Evolutionary conservation across 2,113 vertebrate species (phyloP).

Genomic region (Callopanchax toddi): DNA sequence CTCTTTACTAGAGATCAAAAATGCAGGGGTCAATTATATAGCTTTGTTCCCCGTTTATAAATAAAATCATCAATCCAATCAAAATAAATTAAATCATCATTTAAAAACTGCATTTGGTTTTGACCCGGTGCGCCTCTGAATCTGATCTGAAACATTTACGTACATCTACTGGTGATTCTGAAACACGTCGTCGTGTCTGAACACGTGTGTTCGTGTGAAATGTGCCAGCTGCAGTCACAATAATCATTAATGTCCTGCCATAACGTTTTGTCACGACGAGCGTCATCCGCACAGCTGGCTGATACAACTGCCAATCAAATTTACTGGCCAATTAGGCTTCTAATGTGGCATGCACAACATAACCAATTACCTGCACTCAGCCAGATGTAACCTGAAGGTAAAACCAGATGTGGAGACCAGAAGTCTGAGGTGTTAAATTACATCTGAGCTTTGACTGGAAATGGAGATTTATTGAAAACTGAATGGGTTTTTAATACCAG

Average conservation of each 20-base stretch:
- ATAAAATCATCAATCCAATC: no score
- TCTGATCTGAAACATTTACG: no score
- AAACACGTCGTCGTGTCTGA: background rate
- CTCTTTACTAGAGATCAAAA: no score
- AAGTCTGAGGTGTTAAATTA: slow-evolving; percentile 22
- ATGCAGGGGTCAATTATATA: no score
- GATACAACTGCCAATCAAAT: slow-evolving; percentile 50
- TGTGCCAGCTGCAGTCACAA: slow-evolving; percentile 34
- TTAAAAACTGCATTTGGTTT: no score
- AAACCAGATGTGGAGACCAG: slow-evolving; percentile 51
- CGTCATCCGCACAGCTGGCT: slow-evolving; percentile 50
- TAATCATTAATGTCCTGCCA: slow-evolving; percentile 13
- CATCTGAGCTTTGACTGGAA: slow-evolving; percentile 16
- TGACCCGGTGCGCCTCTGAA: no score
- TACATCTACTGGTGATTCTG: background rate
- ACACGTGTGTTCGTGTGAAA: background rate
- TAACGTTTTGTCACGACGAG: slow-evolving; percentile 7
- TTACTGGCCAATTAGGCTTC: slow-evolving; percentile 65
- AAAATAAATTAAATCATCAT: no score
- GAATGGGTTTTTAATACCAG: slow-evolving; percentile 44
- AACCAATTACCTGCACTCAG: slow-evolving; percentile 24
- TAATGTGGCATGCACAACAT: slow-evolving; percentile 21
- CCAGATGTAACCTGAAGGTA: slow-evolving; percentile 43
- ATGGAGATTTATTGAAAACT: slow-evolving; percentile 31
- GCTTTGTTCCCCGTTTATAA: no score